Conservation (phyloP, 2,888 invertebrate genomes). For the Clistopyga incitator region DNA sequence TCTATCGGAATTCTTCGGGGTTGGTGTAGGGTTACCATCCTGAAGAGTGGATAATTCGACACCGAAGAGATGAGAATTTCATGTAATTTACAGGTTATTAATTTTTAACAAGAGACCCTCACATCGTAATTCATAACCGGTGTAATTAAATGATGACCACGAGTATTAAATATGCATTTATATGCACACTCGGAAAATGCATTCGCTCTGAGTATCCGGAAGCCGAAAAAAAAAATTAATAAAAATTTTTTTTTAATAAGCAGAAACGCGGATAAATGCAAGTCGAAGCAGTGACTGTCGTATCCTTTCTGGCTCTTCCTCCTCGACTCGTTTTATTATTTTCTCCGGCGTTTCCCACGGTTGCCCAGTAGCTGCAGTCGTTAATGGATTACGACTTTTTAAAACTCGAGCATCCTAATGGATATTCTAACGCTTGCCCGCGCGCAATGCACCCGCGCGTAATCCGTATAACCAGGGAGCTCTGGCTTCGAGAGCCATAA, state of each 20-base stretch:
- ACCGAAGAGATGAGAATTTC: slow-evolving; percentile 53
- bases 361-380: slow-evolving; percentile 57
- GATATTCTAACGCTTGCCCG: slow-evolving; percentile 67
- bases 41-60: slow-evolving; percentile 35
- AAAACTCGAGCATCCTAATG: slow-evolving; percentile 69
- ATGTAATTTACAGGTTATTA: slow-evolving; percentile 49
- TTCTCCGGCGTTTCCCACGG: slow-evolving; percentile 70
- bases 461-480: slow-evolving; percentile 71
- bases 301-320: slow-evolving; percentile 37
- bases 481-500: slow-evolving; percentile 71
- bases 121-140: slow-evolving; percentile 46
- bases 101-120: slow-evolving; percentile 36
- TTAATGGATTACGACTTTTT: slow-evolving; percentile 75
- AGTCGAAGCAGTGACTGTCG: not conserved
- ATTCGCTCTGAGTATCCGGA: slow-evolving; percentile 8
- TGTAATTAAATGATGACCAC: slow-evolving; percentile 36
- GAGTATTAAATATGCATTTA: slow-evolving; percentile 17
- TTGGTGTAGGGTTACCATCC: slow-evolving; percentile 31
- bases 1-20: slow-evolving; percentile 3
- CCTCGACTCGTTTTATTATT: slow-evolving; percentile 41
- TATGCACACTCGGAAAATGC: slow-evolving; percentile 10
- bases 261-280: slow-evolving; percentile 22
- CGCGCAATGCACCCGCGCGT: slow-evolving; percentile 62
- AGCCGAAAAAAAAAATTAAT: not conserved
- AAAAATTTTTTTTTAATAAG: slow-evolving; percentile 15